Evolutionary conservation across 2,113 vertebrate species (phyloP).

Genomic region (Physeter macrocephalus): DNA sequence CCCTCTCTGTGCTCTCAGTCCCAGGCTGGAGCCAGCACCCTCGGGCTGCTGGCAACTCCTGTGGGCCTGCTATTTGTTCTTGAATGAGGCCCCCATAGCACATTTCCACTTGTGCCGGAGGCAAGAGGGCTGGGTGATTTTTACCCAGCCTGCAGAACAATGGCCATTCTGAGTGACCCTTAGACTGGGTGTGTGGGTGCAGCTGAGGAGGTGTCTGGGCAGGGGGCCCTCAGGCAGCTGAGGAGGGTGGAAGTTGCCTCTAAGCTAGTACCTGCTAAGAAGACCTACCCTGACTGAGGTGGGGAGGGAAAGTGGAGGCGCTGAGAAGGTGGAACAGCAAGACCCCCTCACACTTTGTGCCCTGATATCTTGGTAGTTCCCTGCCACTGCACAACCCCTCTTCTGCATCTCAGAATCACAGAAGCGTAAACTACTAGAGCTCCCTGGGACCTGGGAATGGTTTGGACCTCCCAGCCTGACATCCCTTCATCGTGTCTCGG

Average conservation of each 20-base stretch:
- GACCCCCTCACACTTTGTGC: not conserved
- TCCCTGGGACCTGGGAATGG: not conserved
- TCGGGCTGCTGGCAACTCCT: not conserved
- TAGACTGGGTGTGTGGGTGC: not conserved
- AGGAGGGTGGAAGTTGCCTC: not conserved
- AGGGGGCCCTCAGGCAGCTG: not conserved
- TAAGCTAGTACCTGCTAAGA: not conserved
- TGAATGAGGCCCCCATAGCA: conserved; percentile 40
- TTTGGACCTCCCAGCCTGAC: not conserved
- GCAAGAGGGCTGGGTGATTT: conserved; percentile 46
- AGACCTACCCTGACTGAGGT: not conserved
- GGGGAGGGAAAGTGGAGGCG: not conserved
- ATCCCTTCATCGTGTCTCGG: not conserved
- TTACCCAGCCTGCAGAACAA: conserved; percentile 64
- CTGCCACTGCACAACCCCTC: not conserved
- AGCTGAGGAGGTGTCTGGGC: not conserved
- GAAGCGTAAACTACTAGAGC: not conserved
- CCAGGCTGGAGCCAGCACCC: not conserved
- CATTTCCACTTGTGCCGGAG: conserved; percentile 48
- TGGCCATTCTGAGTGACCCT: conserved; percentile 57
- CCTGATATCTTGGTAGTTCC: not conserved
- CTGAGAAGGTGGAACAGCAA: not conserved
- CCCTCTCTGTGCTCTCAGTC: not conserved
- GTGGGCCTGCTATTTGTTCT: conserved; percentile 58
- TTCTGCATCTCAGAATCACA: not conserved